Percentiles rank a stretch among this genome's conserved stretches.
Conservation (phyloP, 2,888 invertebrate species). For the Drosophila vallismaia region DNA sequence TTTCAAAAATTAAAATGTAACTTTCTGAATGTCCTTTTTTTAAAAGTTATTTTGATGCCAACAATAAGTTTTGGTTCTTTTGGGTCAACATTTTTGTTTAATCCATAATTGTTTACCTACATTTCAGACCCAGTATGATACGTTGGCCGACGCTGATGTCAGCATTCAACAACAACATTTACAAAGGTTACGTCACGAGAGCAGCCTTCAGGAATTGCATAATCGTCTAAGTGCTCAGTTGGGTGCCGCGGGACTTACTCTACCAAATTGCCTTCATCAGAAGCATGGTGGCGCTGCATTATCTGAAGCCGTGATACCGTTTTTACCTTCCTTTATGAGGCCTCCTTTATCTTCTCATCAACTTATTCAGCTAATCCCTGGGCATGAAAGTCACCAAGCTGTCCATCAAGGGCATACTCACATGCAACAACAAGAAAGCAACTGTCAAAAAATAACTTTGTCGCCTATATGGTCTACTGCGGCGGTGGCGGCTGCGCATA, state of each 20-base stretch:
- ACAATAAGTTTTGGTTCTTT: too few relatives aligned
- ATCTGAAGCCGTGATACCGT: slow-evolving; percentile 74
- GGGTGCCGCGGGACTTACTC: slow-evolving; percentile 49
- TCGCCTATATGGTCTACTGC: slow-evolving; percentile 85
- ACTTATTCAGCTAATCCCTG: slow-evolving; percentile 83
- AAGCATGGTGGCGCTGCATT: slow-evolving; percentile 37
- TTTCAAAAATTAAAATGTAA: too few relatives aligned
- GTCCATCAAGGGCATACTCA: slow-evolving; percentile 39
- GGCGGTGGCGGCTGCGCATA: slow-evolving; percentile 89
- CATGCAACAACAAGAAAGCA: slow-evolving; percentile 20
- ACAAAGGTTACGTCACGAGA: slow-evolving; percentile 79
- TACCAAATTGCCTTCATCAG: slow-evolving; percentile 53
- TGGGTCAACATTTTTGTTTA: too few relatives aligned
- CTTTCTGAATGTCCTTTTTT: too few relatives aligned
- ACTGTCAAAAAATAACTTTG: slow-evolving; percentile 46
- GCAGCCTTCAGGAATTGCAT: slow-evolving; percentile 81
- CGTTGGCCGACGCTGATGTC: slow-evolving; percentile 78
- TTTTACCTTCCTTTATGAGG: slow-evolving; percentile 80
- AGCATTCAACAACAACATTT: slow-evolving; percentile 70
- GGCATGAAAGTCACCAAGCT: slow-evolving; percentile 36
- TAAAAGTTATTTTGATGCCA: too few relatives aligned
- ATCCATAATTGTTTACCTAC: slow-evolving; percentile 6
- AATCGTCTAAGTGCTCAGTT: slow-evolving; percentile 80
- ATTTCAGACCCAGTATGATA: slow-evolving; percentile 76
- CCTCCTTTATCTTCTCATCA: slow-evolving; percentile 77